Percentiles rank a stretch among this genome's conserved stretches.
Conservation (phyloP, 1,140 invertebrate species). For the Bombus ignitus region DNA sequence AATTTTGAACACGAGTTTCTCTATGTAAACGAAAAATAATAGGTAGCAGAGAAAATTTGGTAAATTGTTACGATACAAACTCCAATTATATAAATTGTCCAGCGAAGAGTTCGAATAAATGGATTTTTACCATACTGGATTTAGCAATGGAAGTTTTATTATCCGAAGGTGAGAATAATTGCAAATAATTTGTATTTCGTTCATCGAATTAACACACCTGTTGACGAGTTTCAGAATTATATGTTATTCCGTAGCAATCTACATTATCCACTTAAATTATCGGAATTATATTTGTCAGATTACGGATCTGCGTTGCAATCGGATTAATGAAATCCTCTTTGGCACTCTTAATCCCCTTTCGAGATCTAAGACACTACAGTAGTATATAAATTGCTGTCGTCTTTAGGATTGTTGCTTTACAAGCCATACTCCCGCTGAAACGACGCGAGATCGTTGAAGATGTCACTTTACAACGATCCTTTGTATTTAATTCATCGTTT, state of each 20-base stretch:
- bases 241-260: not conserved
- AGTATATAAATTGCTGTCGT: not conserved
- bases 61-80: no score
- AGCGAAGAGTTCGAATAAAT: no score
- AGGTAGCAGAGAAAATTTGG: no score
- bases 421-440: no score
- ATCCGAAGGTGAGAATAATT: not conserved
- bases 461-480: no score
- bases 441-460: no score
- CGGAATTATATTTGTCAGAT: not conserved
- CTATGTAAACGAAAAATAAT: no score
- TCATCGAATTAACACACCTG: not conserved
- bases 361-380: not conserved
- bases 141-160: not conserved
- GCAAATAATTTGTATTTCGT: not conserved
- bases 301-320: not conserved
- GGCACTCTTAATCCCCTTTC: not conserved
- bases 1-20: no score
- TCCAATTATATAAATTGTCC: no score
- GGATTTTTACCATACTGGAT: not conserved
- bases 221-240: not conserved
- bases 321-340: not conserved
- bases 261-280: not conserved
- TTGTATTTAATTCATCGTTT: no score
- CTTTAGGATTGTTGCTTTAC: no score